Conservation (phyloP, 2,888 invertebrate genomes). For the Mesorhabditis belari region DNA sequence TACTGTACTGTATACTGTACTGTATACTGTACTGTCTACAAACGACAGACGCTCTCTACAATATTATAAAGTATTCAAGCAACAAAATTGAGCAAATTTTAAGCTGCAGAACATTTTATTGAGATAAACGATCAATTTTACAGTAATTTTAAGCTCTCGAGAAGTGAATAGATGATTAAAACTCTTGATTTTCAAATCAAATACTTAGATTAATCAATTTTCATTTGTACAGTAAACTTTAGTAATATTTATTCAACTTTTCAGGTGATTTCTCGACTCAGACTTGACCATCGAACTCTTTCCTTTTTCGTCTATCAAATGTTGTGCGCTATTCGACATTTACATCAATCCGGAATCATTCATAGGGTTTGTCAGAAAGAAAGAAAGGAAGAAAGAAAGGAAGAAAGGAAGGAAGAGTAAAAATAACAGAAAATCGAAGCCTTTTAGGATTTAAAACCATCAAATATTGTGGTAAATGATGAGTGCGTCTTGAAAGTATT, state of each 20-base stretch:
- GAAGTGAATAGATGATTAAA: no score
- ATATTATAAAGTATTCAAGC: no score
- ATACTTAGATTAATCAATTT: no score
- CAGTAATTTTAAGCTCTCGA: no score
- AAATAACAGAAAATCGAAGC: neutral
- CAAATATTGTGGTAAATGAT: constrained; percentile 98
- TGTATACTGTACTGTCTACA: neutral
- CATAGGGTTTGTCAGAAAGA: constrained; percentile 37
- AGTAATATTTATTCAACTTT: neutral
- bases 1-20: no score
- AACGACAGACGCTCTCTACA: no score
- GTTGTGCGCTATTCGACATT: constrained; percentile 98
- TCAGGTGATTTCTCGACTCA: neutral
- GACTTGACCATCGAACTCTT: constrained; percentile 95
- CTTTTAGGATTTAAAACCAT: constrained; percentile 89
- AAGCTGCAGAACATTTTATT: no score
- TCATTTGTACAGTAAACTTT: no score
- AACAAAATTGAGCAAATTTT: no score
- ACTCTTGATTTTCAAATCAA: no score
- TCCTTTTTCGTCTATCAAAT: constrained; percentile 98
- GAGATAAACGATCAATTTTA: no score
- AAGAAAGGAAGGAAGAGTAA: constrained; percentile 18
- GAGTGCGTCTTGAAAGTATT: constrained; percentile 98
- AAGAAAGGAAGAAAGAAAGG: neutral
- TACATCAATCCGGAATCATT: constrained; percentile 82